These are phyloP conservation scores for Cinara cedri DNA, from an alignment of 2,888 invertebrate genomes.

Conservation along the genomic window DNA sequence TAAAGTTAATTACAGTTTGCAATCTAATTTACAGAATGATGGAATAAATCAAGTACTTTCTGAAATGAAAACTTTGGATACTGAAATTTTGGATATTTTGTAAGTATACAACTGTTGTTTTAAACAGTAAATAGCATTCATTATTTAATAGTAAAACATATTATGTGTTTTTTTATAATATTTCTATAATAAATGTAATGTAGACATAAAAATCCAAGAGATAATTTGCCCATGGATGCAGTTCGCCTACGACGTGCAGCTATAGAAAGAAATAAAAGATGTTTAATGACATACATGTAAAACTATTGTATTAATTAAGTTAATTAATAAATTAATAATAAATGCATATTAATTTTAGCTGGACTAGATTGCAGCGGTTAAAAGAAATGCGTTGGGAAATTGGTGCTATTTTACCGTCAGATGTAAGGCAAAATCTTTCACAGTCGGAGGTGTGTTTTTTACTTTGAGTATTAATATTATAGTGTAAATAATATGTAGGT, in stretches of 20 bases:
- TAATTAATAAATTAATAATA: not conserved
- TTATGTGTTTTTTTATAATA: not conserved
- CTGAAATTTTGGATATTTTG: slow-evolving; percentile 86
- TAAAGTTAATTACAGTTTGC: not conserved
- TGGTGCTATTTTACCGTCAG: slow-evolving; percentile 86
- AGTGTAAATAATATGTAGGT: too few species aligned
- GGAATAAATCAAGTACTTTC: slow-evolving; percentile 81
- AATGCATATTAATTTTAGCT: slow-evolving; percentile 63
- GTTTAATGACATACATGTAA: slow-evolving; percentile 78
- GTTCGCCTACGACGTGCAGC: slow-evolving; percentile 85
- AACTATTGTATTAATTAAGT: not conserved
- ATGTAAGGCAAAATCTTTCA: slow-evolving; percentile 79
- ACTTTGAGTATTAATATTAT: not conserved
- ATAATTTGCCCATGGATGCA: slow-evolving; percentile 69
- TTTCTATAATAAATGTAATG: not conserved
- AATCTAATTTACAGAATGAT: slow-evolving; percentile 72
- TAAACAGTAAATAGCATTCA: not conserved
- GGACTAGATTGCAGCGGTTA: slow-evolving; percentile 80
- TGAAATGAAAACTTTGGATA: slow-evolving; percentile 83
- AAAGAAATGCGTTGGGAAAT: slow-evolving; percentile 94
- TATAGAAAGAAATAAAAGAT: slow-evolving; percentile 86
- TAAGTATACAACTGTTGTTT: slow-evolving; percentile 66
- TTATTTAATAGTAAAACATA: not conserved
- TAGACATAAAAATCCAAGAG: slow-evolving; percentile 61
- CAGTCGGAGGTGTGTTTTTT: slow-evolving; percentile 71